Base-by-base conservation (phyloP, 1,140 invertebrate species). In the Hylaeus volcanicus region DNA sequence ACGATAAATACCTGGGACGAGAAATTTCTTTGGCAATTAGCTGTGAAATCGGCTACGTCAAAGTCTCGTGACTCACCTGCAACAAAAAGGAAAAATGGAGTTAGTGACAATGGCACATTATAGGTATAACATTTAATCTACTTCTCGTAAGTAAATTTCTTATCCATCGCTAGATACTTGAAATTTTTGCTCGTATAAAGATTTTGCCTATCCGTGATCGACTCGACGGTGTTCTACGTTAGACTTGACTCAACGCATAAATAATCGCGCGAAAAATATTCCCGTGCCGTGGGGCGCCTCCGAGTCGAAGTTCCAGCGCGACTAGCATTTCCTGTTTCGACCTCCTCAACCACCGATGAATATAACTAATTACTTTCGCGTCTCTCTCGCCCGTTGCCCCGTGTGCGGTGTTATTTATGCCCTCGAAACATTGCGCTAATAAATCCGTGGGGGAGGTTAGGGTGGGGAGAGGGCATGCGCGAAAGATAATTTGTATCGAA, bases 241-340 rank as follows among this genome's bases (percentile, higher is more conserved):
- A 43, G n/a, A 45, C 51, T 55, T 45, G 41, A 70, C 58, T 68
- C 65, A 53, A 53, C 58, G 64, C 69, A 81, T 83, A 86, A 86
- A 86, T 83, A 77, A 81, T 81, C 70, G 43, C 66, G 58, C 60
- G 75, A 81, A 75, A 86, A 85, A 79, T 80, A 77, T 86, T 26
- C 26, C 60, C 15, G 60, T 79, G 55, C 64, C 63, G 43, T 56
- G 53, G 51, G 74, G 74, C 79, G 61, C 63, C 60, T 53, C 61
- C 61, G 43, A 79, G 26, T 69, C 39, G 41, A 15, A 45, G 79
- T 65, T 58, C 63, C 61, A 73, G 45, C 58, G 43, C 70, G 74
- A 86, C 84, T 83, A 86, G 69, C 72, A 70, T 74, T 87, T 87
- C 85, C 85, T 86, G 85, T 81, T 86, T 81, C 81, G 68, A 71